These are phyloP conservation scores for Aleiodes sp. DNA, from an alignment of 1,140 invertebrate genomes.

Conservation along the genomic window DNA sequence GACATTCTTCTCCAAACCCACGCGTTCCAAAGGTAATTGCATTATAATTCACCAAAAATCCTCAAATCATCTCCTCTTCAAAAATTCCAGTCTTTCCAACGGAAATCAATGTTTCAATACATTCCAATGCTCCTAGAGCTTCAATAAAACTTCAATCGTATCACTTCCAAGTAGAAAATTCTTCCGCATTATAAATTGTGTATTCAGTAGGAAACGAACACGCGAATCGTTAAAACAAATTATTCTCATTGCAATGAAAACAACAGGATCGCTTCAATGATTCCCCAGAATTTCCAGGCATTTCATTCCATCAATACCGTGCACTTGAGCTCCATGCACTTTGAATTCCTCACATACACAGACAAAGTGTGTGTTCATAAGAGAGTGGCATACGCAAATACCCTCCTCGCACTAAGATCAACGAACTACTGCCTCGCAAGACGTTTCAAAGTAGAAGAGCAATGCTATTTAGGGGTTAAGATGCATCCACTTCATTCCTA, in stretches of 20 bases:
- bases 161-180: too few species aligned
- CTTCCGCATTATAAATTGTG: too few species aligned
- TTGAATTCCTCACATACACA: not conserved
- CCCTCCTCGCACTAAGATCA: not conserved
- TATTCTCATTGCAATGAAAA: not conserved
- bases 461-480: conserved; percentile 13
- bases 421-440: not conserved
- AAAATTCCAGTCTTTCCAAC: too few species aligned
- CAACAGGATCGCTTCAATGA: not conserved
- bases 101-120: too few species aligned
- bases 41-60: too few species aligned
- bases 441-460: not conserved
- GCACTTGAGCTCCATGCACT: not conserved
- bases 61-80: too few species aligned
- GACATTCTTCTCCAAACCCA: too few species aligned
- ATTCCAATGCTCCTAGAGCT: too few species aligned
- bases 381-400: not conserved
- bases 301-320: not conserved
- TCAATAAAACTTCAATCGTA: too few species aligned
- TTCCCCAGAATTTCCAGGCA: not conserved
- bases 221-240: too few species aligned
- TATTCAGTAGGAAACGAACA: too few species aligned
- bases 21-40: too few species aligned
- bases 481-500: not conserved
- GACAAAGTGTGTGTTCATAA: not conserved